These are phyloP conservation scores for Pagrus major DNA, from an alignment of 2,113 vertebrate genomes.

Conservation along the genomic window DNA sequence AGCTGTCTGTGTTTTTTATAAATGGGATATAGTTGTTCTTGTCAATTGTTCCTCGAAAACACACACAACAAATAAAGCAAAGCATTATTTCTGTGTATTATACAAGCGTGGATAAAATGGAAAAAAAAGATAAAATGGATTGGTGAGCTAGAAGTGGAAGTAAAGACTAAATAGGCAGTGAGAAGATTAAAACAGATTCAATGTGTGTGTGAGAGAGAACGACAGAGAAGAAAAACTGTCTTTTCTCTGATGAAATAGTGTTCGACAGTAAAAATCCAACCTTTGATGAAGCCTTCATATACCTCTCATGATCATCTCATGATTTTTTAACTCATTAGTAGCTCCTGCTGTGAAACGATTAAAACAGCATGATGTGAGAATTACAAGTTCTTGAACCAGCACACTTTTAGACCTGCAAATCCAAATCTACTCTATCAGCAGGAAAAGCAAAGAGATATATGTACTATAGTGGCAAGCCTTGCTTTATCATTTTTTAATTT, in stretches of 20 bases:
- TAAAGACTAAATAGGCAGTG: background rate
- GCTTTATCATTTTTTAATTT: background rate
- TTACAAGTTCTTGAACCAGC: slow-evolving; percentile 23
- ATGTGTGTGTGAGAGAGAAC: background rate
- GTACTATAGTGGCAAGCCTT: background rate
- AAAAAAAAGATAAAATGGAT: slow-evolving; percentile 16
- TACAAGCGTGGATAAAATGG: too few relatives aligned
- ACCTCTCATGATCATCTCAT: too few relatives aligned
- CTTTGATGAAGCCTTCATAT: slow-evolving; percentile 4
- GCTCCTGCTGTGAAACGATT: slow-evolving; percentile 34
- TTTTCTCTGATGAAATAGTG: slow-evolving; percentile 18
- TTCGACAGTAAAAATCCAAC: slow-evolving; percentile 22
- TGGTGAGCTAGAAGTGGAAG: background rate
- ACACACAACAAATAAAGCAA: background rate
- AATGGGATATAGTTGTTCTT: background rate
- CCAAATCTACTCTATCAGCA: slow-evolving; percentile 12
- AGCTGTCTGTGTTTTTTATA: background rate
- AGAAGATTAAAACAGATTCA: background rate
- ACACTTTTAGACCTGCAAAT: slow-evolving; percentile 17
- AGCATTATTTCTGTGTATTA: background rate
- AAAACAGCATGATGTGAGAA: slow-evolving; percentile 3
- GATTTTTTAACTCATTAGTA: slow-evolving; percentile 39
- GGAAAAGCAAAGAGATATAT: background rate
- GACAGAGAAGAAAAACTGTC: background rate
- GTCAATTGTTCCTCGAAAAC: background rate